These are phyloP conservation scores for Metacarcinus magister DNA, from an alignment of 2,888 invertebrate genomes.

Conservation along the genomic window DNA sequence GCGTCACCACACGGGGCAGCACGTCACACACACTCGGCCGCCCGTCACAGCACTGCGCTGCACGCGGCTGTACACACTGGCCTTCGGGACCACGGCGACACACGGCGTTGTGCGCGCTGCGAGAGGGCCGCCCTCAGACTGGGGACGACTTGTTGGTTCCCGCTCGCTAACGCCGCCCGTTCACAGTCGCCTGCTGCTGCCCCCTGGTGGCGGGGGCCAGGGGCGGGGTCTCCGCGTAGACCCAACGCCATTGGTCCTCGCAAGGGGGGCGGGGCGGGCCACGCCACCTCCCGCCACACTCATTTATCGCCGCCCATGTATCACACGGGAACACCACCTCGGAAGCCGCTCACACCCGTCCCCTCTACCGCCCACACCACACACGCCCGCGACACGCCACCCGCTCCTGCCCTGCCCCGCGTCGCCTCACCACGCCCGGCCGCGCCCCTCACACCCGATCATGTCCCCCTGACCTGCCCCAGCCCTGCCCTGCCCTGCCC, in stretches of 20 bases:
- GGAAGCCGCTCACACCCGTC: conserved; percentile 66
- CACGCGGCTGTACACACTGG: conserved; percentile 67
- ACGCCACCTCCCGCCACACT: conserved; percentile 76
- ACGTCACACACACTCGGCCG: conserved; percentile 70
- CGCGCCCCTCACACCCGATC: conserved; percentile 10
- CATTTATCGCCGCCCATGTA: conserved; percentile 81
- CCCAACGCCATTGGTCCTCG: conserved; percentile 68
- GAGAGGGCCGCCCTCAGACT: conserved; percentile 82
- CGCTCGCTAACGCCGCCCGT: conserved; percentile 69
- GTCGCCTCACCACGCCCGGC: not conserved
- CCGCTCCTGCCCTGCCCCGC: conserved; percentile 46
- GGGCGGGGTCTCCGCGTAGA: conserved; percentile 43
- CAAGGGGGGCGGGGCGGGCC: conserved; percentile 60
- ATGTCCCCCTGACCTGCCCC: conserved; percentile 22
- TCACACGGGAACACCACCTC: conserved; percentile 78
- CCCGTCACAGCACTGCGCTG: conserved; percentile 51
- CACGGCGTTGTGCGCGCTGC: conserved; percentile 80
- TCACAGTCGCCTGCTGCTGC: conserved; percentile 81
- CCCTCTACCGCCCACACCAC: conserved; percentile 71
- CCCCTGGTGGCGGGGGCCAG: conserved; percentile 78
- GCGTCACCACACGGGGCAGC: conserved; percentile 59
- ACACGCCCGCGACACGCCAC: conserved; percentile 61
- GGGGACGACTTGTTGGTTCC: conserved; percentile 76
- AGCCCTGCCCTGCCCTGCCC: not conserved
- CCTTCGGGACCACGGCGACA: conserved; percentile 73